These are phyloP conservation scores for Trachythela sp. DNA, from an alignment of 64 coral and sea anemone genomes.

Conservation along the genomic window DNA sequence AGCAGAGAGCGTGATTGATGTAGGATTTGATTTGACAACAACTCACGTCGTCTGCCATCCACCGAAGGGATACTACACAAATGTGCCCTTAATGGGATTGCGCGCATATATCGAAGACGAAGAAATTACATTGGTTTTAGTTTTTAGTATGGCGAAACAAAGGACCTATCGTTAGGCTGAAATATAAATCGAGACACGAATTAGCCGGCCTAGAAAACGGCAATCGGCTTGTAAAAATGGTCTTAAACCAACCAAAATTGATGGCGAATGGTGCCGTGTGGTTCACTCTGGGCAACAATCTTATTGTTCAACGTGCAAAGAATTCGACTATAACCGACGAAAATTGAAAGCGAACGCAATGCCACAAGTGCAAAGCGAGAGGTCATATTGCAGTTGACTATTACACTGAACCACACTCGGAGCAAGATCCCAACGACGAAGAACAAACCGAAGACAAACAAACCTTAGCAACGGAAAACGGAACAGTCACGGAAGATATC, in stretches of 20 bases:
- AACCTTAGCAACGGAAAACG: too few relatives aligned
- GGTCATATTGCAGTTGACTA: too few relatives aligned
- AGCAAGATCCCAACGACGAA: too few relatives aligned
- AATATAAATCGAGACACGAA: conserved; percentile 16
- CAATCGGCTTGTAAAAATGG: background rate
- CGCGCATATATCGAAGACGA: conserved; percentile 9
- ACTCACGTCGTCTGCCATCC: background rate
- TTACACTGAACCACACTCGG: too few relatives aligned
- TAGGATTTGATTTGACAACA: background rate
- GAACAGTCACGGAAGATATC: too few relatives aligned
- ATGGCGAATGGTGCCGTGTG: background rate
- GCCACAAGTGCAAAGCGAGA: too few relatives aligned
- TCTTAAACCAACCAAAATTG: background rate
- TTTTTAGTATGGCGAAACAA: background rate
- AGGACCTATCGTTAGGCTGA: background rate
- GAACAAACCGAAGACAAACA: too few relatives aligned
- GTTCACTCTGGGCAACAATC: background rate
- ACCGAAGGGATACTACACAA: background rate
- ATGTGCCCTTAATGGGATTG: background rate
- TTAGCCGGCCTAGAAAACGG: conserved; percentile 16
- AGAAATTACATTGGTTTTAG: background rate
- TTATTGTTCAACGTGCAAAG: too few relatives aligned
- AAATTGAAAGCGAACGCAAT: too few relatives aligned
- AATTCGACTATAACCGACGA: too few relatives aligned
- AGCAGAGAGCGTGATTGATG: background rate